Percentiles rank a stretch among this genome's conserved stretches.
phyloP scores from a whole-genome alignment of 1,140 invertebrate species.

The Nephotettix cincticeps region DNA sequence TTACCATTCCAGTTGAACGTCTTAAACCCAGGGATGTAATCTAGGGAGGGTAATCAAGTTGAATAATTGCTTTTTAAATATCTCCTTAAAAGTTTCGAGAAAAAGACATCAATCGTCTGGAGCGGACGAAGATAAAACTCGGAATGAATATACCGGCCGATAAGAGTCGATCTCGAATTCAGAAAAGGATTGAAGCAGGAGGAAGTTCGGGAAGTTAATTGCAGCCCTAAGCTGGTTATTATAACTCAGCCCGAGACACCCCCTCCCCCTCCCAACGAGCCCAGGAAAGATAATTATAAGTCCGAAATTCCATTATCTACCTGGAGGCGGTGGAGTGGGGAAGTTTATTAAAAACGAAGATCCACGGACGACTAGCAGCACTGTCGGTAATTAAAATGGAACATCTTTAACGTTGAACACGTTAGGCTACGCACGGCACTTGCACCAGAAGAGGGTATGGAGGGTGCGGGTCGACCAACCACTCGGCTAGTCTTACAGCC shows the following conservation, averaged over 20 bases:
- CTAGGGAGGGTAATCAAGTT: neutral
- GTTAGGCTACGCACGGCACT: too few relatives aligned
- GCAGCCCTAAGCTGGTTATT: conserved; percentile 17
- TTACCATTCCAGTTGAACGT: too few relatives aligned
- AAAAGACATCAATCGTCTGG: neutral
- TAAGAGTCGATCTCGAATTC: neutral
- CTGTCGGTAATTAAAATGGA: too few relatives aligned
- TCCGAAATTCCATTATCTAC: conserved; percentile 23
- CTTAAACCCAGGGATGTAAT: too few relatives aligned
- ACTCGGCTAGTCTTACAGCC: too few relatives aligned
- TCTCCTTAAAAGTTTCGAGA: neutral
- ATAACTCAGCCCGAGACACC: neutral
- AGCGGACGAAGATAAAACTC: conserved; percentile 1
- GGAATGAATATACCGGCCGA: neutral
- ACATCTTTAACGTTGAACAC: too few relatives aligned
- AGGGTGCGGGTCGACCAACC: too few relatives aligned
- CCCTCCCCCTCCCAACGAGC: neutral
- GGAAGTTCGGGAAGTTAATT: conserved; percentile 14
- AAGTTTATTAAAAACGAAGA: neutral
- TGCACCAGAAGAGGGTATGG: too few relatives aligned
- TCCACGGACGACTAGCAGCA: neutral
- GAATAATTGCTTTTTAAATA: conserved; percentile 11
- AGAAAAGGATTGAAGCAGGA: neutral
- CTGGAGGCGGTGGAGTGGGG: neutral
- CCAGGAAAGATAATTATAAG: conserved; percentile 8